These are phyloP conservation scores for Trematomus loennbergii DNA, from an alignment of 2,113 vertebrate genomes.

Conservation along the genomic window DNA sequence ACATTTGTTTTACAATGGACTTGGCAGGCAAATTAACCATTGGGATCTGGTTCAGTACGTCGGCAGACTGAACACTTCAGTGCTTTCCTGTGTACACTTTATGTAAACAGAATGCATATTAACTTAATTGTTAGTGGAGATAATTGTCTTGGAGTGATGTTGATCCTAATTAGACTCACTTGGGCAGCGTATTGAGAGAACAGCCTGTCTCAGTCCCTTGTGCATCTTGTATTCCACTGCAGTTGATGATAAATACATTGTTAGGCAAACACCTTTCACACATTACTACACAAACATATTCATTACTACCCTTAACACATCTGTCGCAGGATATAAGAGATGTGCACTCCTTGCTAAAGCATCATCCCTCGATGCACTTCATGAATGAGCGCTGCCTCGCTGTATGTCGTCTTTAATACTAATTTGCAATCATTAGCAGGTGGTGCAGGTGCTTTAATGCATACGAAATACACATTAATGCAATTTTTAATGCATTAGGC, in stretches of 20 bases:
- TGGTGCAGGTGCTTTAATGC: conserved; percentile 31
- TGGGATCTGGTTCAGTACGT: background rate
- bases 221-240: conserved; percentile 15
- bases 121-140: conserved; percentile 21
- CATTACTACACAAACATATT: conserved; percentile 50
- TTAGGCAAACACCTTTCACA: conserved; percentile 37
- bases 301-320: conserved; percentile 44
- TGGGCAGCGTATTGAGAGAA: conserved; percentile 21
- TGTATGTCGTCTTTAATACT: conserved; percentile 26
- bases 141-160: conserved; percentile 39
- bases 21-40: background rate
- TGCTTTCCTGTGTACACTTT: background rate
- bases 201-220: conserved; percentile 32
- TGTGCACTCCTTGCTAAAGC: background rate
- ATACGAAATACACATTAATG: conserved; percentile 51
- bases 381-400: conserved; percentile 18
- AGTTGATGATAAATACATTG: conserved; percentile 24
- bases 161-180: conserved; percentile 57
- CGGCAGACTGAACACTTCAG: conserved; percentile 1
- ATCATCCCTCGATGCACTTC: conserved; percentile 27
- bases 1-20: background rate
- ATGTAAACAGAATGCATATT: conserved; percentile 5
- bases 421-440: conserved; percentile 58
- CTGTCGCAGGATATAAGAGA: conserved; percentile 42
- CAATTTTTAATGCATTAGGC: conserved; percentile 18